Percentiles rank a stretch among this genome's conserved stretches.
phyloP scores from a whole-genome alignment of 2,797 vertebrate genomes.

The Myripristis murdjan region DNA sequence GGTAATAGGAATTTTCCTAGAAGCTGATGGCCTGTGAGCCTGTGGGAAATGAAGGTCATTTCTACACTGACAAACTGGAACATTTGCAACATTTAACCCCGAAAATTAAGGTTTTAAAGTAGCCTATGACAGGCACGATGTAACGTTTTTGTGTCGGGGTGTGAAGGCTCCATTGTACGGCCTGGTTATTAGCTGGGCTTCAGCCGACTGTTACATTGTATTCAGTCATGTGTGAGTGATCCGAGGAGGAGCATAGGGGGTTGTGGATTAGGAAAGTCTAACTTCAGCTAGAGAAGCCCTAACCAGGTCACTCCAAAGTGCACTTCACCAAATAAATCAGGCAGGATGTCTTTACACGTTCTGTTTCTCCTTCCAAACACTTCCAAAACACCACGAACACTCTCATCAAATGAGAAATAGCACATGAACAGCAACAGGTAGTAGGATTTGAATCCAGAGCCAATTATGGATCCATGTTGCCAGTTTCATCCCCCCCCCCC shows the following conservation, averaged over 20 bases:
- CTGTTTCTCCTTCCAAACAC: too few species aligned
- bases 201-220: slow-evolving; percentile 5
- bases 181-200: background rate
- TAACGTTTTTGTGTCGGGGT: background rate
- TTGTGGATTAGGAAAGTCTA: slow-evolving; percentile 48
- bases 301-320: background rate
- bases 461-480: too few species aligned
- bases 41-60: too few species aligned
- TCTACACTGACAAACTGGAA: too few species aligned
- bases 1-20: too few species aligned
- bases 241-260: slow-evolving; percentile 23
- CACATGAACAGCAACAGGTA: too few species aligned
- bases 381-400: too few species aligned
- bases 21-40: too few species aligned
- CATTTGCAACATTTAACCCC: background rate
- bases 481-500: too few species aligned
- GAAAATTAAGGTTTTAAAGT: background rate
- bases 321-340: background rate
- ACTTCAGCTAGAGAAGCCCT: slow-evolving; percentile 23
- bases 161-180: background rate
- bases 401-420: too few species aligned
- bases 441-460: too few species aligned
- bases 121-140: background rate
- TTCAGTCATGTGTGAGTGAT: slow-evolving; percentile 64
- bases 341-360: background rate